Evolutionary conservation across 2,888 invertebrate genomes (phyloP), one percentile per base, ranked within the genome.

Genomic region (Nomada ferruginata): DNA sequence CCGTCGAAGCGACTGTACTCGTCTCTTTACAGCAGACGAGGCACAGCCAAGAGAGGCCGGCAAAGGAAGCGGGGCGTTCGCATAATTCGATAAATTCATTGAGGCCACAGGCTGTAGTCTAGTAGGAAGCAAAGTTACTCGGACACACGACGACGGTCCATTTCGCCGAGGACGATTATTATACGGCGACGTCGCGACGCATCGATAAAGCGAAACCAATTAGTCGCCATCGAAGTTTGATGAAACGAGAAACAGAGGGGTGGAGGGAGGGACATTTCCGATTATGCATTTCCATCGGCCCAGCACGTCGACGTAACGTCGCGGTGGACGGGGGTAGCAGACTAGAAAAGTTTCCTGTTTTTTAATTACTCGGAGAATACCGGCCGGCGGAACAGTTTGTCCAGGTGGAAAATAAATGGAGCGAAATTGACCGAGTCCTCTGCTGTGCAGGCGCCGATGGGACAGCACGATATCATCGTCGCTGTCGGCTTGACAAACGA

Each of bases 81-180:
- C 64, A 69, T 84, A 84, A 87, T 87, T 85, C 70, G 79, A 87
- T 87, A 78, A 87, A 84, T 82, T 87, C 85, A 82, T 84, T 50
- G 84, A 84, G 78, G 85, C 65, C 79, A 73, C 72, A 59, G 29
- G 15, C 20, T 42, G 63, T 63, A 70, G 72, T 55, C 61, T 73
- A 79, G 60, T 64, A 78, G 79, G 81, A 83, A 87, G 81, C 80
- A 70, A 85, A 87, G 82, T 84, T 86, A 80, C 77, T 81, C 55
- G 53, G 69, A 50, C 11, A n/a, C 60, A 42, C 60, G 64, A 69
- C 63, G 61, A 57, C 59, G 64, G 64, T 70, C 80, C 68, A 42
- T 74, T 20, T 63, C 77, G 20, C 36, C 63, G 55, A 26, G 53
- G 47, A 77, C 52, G 73, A 83, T 81, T 81, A 76, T 82, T 76